Percentiles rank a stretch among this genome's conserved stretches.
These are phyloP conservation scores for Drosophila helvetica DNA, from an alignment of 2,888 invertebrate genomes.

Conservation along the genomic window DNA sequence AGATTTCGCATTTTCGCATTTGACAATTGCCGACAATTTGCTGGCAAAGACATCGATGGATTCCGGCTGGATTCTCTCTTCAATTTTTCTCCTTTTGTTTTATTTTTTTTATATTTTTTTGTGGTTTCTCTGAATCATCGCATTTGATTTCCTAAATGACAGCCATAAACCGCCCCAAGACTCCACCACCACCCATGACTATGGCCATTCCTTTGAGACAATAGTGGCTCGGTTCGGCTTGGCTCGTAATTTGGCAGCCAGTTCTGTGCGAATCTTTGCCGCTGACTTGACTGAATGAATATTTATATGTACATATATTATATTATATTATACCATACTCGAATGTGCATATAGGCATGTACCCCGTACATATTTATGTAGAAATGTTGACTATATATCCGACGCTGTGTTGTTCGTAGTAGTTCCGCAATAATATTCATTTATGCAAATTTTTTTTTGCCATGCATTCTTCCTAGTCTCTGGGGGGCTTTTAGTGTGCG, in stretches of 20 bases:
- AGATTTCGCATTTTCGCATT: conserved; percentile 27
- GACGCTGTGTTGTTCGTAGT: conserved; percentile 13
- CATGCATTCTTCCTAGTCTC: conserved; percentile 36
- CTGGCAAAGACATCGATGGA: conserved; percentile 35
- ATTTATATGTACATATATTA: conserved; percentile 37
- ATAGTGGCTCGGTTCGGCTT: conserved; percentile 39
- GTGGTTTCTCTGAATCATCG: conserved; percentile 59
- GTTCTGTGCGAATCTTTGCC: conserved; percentile 43
- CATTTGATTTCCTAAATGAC: conserved; percentile 65
- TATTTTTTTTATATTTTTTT: conserved; percentile 26
- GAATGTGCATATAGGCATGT: neutral
- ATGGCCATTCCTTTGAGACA: conserved; percentile 11
- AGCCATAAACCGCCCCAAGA: conserved; percentile 48
- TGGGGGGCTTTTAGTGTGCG: conserved; percentile 10
- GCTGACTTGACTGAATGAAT: conserved; percentile 50
- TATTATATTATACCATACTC: neutral
- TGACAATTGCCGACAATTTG: conserved; percentile 56
- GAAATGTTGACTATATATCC: conserved; percentile 27
- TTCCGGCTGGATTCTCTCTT: conserved; percentile 12
- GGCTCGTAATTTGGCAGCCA: conserved; percentile 55
- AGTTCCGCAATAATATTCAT: conserved; percentile 57
- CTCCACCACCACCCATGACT: conserved; percentile 5
- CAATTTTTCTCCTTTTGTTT: conserved; percentile 1
- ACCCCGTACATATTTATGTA: conserved; percentile 6
- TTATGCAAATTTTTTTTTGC: conserved; percentile 45